phyloP scores from a whole-genome alignment of 2,113 vertebrate species.

The Mirounga angustirostris region DNA sequence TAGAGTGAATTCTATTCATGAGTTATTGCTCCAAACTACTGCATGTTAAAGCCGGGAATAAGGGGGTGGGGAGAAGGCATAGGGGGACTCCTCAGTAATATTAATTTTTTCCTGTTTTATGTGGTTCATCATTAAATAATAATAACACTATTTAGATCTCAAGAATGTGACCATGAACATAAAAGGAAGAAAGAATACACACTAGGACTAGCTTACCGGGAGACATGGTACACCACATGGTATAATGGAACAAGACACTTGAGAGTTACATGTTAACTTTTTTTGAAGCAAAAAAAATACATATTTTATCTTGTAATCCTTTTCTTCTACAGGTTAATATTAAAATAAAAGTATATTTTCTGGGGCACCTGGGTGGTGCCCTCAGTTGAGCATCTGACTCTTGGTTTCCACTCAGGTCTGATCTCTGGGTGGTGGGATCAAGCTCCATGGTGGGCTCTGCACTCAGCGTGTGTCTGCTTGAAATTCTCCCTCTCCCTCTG shows the following conservation, averaged over 20 bases:
- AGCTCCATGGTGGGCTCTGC: neutral
- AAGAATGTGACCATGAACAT: neutral
- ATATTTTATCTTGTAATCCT: neutral
- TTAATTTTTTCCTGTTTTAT: neutral
- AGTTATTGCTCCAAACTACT: conserved; percentile 36
- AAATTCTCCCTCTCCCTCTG: neutral
- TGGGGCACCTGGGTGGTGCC: neutral
- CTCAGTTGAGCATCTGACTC: neutral
- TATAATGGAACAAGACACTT: neutral
- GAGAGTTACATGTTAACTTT: neutral
- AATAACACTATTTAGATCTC: neutral
- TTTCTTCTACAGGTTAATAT: neutral
- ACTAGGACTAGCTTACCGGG: neutral
- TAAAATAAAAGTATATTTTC: neutral
- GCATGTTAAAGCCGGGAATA: neutral
- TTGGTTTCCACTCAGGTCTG: neutral
- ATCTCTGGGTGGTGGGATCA: neutral
- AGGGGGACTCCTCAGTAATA: neutral
- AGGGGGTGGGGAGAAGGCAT: accelerated
- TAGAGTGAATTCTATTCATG: conserved; percentile 15
- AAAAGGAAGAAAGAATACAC: neutral
- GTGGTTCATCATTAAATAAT: neutral
- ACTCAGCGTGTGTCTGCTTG: neutral
- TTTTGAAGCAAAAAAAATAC: neutral
- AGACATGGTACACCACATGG: neutral